These are phyloP conservation scores for Dromococcyx pavoninus DNA, from an alignment of 2,797 vertebrate species.

Conservation along the genomic window DNA sequence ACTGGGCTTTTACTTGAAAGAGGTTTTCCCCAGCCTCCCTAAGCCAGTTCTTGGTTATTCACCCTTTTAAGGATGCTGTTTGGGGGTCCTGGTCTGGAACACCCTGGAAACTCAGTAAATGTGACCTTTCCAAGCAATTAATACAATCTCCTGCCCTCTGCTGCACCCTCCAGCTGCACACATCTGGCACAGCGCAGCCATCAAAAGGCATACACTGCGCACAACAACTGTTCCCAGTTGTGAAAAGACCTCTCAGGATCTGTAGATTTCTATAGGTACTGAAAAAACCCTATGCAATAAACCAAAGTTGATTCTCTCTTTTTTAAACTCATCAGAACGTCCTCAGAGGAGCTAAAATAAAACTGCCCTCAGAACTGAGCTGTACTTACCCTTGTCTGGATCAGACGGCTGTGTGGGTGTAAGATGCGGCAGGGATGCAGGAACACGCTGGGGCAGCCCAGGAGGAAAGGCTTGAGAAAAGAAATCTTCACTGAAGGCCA, in stretches of 20 bases:
- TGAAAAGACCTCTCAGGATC: background rate
- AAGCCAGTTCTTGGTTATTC: background rate
- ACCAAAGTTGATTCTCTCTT: background rate
- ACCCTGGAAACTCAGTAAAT: background rate
- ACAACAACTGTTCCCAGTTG: background rate
- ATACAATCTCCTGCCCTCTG: background rate
- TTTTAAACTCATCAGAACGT: background rate
- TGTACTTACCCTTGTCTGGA: background rate
- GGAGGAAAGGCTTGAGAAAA: background rate
- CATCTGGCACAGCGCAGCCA: background rate
- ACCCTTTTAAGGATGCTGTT: background rate
- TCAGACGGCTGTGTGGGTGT: accelerated
- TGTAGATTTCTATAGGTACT: background rate
- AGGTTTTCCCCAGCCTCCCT: background rate
- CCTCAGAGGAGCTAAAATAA: background rate
- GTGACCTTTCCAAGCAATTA: background rate
- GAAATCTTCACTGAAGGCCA: background rate
- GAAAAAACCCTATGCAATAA: background rate
- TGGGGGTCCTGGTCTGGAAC: background rate
- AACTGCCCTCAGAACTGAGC: background rate
- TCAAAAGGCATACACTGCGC: accelerated
- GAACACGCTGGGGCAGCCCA: background rate
- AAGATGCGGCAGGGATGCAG: accelerated
- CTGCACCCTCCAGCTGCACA: background rate
- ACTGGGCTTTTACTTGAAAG: accelerated